phyloP scores from a whole-genome alignment of 2,113 vertebrate genomes.

The Noctilio leporinus region DNA sequence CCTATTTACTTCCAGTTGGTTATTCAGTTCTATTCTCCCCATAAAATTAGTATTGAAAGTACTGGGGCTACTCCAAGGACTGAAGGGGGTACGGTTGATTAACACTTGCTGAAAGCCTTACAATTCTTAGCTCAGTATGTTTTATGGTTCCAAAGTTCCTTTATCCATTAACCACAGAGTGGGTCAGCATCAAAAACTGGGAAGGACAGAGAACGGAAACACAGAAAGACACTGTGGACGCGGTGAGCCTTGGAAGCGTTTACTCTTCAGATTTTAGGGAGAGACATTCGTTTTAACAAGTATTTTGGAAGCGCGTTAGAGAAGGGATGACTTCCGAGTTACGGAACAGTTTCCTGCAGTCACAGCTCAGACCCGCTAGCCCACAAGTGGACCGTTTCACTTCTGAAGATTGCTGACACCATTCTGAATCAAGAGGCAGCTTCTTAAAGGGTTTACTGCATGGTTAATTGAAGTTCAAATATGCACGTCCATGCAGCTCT shows the following conservation, averaged over 20 bases:
- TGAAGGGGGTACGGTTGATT: constrained; percentile 42
- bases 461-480: constrained; percentile 75
- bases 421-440: constrained; percentile 55
- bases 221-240: not conserved
- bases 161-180: not conserved
- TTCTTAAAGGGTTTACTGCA: constrained; percentile 69
- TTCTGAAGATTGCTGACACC: constrained; percentile 56
- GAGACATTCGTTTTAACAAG: constrained; percentile 25
- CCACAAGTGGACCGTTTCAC: constrained; percentile 42
- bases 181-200: too few relatives aligned
- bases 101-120: constrained; percentile 30
- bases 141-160: constrained; percentile 4
- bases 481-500: constrained; percentile 47
- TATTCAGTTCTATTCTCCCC: constrained; percentile 5
- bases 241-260: not conserved
- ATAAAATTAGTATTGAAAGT: constrained; percentile 8
- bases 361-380: constrained; percentile 48
- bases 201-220: constrained; percentile 11
- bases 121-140: constrained; percentile 4
- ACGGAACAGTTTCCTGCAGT: constrained; percentile 56
- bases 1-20: constrained; percentile 11
- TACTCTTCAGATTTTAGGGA: constrained; percentile 51
- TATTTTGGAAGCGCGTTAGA: constrained; percentile 63
- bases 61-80: not conserved
- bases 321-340: constrained; percentile 48